A percentile compares a stretch with the other conserved stretches of the same genome.
Evolutionary conservation across 2,888 invertebrate genomes (phyloP).

Genomic region (Macrosiphum euphorbiae): DNA sequence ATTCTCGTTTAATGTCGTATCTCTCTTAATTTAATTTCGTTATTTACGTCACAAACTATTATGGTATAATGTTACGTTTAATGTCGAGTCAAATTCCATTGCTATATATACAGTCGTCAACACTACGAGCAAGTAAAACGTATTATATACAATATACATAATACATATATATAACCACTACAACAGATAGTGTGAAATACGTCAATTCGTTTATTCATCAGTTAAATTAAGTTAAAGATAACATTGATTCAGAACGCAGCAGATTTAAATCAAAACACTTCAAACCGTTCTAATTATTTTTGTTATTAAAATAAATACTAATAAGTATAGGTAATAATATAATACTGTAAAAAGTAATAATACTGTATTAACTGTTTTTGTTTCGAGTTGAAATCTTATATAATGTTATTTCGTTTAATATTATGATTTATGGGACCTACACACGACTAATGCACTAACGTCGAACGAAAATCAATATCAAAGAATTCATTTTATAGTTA

Average conservation of each 20-base stretch:
- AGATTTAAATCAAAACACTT: background rate
- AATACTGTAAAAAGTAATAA: background rate
- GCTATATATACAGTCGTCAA: background rate
- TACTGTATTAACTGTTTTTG: background rate
- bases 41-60: slow-evolving; percentile 28
- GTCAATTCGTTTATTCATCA: background rate
- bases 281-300: background rate
- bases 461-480: slow-evolving; percentile 35
- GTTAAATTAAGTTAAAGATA: background rate
- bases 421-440: slow-evolving; percentile 33
- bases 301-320: background rate
- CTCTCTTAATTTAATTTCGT: slow-evolving; percentile 10
- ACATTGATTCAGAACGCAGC: background rate
- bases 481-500: background rate
- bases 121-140: background rate
- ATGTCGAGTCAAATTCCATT: slow-evolving; percentile 27
- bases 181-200: background rate
- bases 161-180: background rate
- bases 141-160: background rate
- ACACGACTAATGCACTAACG: background rate
- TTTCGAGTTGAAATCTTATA: background rate
- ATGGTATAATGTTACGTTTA: slow-evolving; percentile 23
- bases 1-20: background rate
- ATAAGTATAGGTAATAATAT: background rate
- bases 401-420: background rate